A percentile compares a stretch with the other conserved stretches of the same genome.
These are phyloP conservation scores for Bothrops jararaca DNA, from an alignment of 2,113 vertebrate species.

Conservation along the genomic window DNA sequence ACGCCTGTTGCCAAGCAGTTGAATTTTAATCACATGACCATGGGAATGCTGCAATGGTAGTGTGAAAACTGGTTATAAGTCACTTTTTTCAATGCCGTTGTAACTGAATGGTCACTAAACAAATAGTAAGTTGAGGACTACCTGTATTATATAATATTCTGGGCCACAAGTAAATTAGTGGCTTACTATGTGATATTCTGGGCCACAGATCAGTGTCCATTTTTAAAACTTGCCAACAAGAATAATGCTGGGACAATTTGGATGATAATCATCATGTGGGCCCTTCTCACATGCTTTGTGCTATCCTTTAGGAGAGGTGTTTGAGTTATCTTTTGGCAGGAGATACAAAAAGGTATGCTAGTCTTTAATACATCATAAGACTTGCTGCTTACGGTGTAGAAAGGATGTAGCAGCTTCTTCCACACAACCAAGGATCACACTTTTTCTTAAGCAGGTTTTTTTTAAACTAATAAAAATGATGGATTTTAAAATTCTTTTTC, in stretches of 20 bases:
- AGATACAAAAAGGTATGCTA: not conserved
- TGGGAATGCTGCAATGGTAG: not conserved
- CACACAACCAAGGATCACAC: not conserved
- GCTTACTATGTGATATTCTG: not conserved
- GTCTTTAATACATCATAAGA: not conserved
- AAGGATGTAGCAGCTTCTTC: not conserved
- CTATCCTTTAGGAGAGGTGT: too few relatives aligned
- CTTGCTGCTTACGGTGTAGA: not conserved
- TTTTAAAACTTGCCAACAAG: not conserved
- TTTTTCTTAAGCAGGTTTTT: not conserved
- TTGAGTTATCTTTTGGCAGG: not conserved
- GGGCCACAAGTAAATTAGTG: not conserved
- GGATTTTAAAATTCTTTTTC: not conserved
- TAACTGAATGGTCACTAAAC: not conserved
- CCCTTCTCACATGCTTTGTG: not conserved
- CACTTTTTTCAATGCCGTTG: not conserved
- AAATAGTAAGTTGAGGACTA: not conserved
- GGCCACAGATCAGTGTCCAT: too few relatives aligned
- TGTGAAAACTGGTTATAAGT: not conserved
- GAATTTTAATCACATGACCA: not conserved
- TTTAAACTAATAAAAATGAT: not conserved
- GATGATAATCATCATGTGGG: not conserved
- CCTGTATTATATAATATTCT: not conserved
- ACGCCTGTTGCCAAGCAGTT: not conserved
- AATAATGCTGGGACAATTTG: not conserved